Base-by-base conservation (phyloP, 1,140 invertebrate species). In the Holotrichia oblita region DNA sequence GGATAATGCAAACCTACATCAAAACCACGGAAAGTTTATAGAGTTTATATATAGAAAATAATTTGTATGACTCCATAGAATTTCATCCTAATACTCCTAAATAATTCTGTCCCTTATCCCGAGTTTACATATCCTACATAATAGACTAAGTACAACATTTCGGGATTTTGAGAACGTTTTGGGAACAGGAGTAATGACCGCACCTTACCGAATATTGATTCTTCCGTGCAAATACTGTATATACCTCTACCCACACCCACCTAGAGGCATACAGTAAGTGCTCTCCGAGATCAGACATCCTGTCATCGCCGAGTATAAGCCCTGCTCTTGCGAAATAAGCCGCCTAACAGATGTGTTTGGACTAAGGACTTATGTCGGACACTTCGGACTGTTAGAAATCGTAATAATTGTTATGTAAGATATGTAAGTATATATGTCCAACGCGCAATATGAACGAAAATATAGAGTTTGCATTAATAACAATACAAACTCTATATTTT, bases 141-240 rank as follows among this genome's bases (percentile, higher is more conserved):
- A 34, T 34, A 34, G 2, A 34, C 27, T 34, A 34, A 34, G 27
- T 34, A 34, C 27, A 34, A 34, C 27, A 34, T 34, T 17, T 27
- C 22, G 8, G 22, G 22, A 27, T 64, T 77, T 64, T 22, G 77
- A 73, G n/a, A 73, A 22, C 40, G 77, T 44, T 78, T 78, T 61
- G n/a, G 77, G 64, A 73, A 24, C 17, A 40, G 61, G 69, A 64
- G 77, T 78, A 78, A 78, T 78, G 77, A 78, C 77, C 77, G 69
- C 64, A 78, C 61, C 77, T 78, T 78, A 27, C 77, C 61, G 76
- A 78, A 78, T 78, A 78, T 78, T 78, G 77, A 78, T 78, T 78
- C 77, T 20, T 17, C 40, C 59, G 55, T 78, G 20, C 61, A 78
- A 78, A 78, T 73, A 73, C 22, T 64, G 64, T n/a, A 73, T 78